Evolutionary conservation across 2,888 invertebrate genomes (phyloP), one percentile per base, ranked within the genome.

Genomic region (Drosophila ustulata): DNA sequence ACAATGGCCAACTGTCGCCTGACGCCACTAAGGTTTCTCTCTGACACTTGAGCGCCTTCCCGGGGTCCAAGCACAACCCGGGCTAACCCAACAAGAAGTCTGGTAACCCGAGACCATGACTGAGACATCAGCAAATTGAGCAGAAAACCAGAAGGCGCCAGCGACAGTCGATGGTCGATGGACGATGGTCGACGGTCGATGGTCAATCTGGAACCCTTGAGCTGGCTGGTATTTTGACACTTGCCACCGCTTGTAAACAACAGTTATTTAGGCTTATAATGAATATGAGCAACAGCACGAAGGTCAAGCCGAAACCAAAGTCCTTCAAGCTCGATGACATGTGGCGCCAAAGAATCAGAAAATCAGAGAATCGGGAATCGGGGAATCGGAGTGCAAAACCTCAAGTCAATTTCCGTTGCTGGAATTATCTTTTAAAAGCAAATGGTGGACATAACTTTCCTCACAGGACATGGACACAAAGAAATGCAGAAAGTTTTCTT

Each of bases 131-230:
- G 69, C 84, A 89, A 91, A 91, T 91, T 91, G 90, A 91, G 91
- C 89, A 90, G 89, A 91, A 91, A 91, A 91, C 90, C 90, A 91
- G 86, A 81, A 89, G 90, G 91, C 90, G 90, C 90, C 90, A 91
- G 74, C 67, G 61, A 28, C 28, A 28, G 28, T 30, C 30, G 6
- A 6, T 30, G 11, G 4, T 11, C 37, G 37, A 11, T 63, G 6
- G 25, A n/a, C n/a, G 28, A 55, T 53, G 56, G 56, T 61, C 66
- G 49, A 13, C 62, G 76, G 76, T 63, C 76, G 71, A 76, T 62
- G 53, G 64, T 2, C 46, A 68, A 57, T 71, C 56, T 41, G 68
- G 30, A 30, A 30, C 30, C 30, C 58, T 68, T 37, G 37, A 6
- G 30, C n/a, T 37, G 37, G 37, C 37, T n/a, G 80, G 88, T 89